Conservation (phyloP, 2,888 invertebrate species). For the Stramonita haemastoma region DNA sequence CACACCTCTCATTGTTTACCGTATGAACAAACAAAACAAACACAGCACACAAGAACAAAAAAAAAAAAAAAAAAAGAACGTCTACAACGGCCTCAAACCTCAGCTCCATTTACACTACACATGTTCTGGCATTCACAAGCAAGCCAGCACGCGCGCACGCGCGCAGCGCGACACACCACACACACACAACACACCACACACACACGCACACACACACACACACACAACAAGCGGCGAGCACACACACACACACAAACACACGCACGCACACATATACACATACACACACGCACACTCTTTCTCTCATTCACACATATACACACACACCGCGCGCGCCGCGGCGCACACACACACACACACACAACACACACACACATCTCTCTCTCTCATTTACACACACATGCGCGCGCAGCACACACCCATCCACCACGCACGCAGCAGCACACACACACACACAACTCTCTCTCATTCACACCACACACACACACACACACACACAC, state of each 20-base stretch:
- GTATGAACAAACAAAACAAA: too few relatives aligned
- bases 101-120: too few relatives aligned
- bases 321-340: background rate
- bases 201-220: background rate
- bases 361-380: background rate
- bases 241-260: background rate
- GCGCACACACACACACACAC: background rate
- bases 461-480: too few relatives aligned
- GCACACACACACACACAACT: too few relatives aligned
- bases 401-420: background rate
- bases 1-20: too few relatives aligned
- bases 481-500: too few relatives aligned
- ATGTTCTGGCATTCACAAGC: too few relatives aligned
- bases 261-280: background rate
- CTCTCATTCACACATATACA: background rate
- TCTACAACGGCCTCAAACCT: too few relatives aligned
- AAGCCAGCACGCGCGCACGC: background rate
- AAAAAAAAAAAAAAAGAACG: too few relatives aligned
- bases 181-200: background rate
- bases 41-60: too few relatives aligned
- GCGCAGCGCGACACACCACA: too few relatives aligned
- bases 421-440: background rate
- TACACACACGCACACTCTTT: background rate
- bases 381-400: background rate
- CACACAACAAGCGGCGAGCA: background rate